Evolutionary conservation across 64 coral and sea anemone genomes (phyloP).

Genomic region (Actinia tenebrosa): DNA sequence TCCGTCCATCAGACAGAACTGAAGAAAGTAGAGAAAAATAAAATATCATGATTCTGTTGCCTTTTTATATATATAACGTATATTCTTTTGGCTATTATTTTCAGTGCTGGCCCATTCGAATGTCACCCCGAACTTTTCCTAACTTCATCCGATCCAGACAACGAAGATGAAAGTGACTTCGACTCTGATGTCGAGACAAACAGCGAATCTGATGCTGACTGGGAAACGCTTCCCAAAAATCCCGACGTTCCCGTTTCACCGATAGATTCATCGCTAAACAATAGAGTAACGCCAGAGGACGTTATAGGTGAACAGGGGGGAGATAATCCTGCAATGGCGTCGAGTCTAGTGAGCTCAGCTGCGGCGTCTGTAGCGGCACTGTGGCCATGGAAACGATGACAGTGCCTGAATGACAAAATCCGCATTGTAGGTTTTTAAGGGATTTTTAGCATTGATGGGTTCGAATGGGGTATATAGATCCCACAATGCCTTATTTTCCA

Average conservation of each 20-base stretch:
- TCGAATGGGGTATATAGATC: no score
- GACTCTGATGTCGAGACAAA: constrained; percentile 42
- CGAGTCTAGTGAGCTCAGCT: constrained; percentile 78
- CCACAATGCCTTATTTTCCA: no score
- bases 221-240: constrained; percentile 87
- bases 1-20: no score
- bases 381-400: constrained; percentile 86
- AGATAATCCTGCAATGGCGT: constrained; percentile 43
- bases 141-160: constrained; percentile 41
- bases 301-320: constrained; percentile 21
- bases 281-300: not conserved
- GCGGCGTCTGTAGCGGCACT: constrained; percentile 88
- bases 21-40: not conserved
- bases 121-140: constrained; percentile 71
- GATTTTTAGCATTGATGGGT: no score
- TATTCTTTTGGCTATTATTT: not conserved
- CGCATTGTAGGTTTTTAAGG: not conserved
- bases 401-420: not conserved
- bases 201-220: constrained; percentile 86
- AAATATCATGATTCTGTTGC: not conserved
- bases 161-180: constrained; percentile 42
- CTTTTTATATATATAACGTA: no score
- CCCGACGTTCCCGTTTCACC: constrained; percentile 11
- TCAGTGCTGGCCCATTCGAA: constrained; percentile 73
- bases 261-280: not conserved